Evolutionary conservation across 2,113 vertebrate species (phyloP).

Genomic region (Pongo pygmaeus): DNA sequence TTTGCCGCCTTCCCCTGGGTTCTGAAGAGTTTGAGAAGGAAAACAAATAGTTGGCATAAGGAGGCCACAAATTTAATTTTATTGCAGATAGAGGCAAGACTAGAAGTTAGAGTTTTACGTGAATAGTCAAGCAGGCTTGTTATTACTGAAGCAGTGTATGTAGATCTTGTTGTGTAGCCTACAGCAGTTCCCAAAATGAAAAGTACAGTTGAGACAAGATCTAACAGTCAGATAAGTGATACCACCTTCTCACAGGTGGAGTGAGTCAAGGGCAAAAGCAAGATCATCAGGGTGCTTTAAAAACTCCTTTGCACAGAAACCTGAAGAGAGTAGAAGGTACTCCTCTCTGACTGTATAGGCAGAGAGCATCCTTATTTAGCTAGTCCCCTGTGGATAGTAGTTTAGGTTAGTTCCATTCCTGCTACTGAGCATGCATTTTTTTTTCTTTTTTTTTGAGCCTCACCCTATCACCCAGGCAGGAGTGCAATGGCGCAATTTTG

Average conservation of each 20-base stretch:
- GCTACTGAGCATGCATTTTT: neutral
- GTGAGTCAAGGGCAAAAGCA: neutral
- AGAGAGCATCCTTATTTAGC: neutral
- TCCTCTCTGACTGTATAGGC: neutral
- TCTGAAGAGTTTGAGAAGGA: neutral
- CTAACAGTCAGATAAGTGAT: neutral
- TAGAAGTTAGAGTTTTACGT: neutral
- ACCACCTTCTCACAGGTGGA: neutral
- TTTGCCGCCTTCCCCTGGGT: neutral
- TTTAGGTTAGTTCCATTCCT: neutral
- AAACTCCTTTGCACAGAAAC: neutral
- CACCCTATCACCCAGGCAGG: too few relatives aligned
- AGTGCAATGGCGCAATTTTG: too few relatives aligned
- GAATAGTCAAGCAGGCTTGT: neutral
- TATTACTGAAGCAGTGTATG: neutral
- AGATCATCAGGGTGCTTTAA: neutral
- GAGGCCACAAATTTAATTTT: neutral
- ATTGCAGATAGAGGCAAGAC: neutral
- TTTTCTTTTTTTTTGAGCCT: too few relatives aligned
- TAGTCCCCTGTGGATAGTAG: neutral
- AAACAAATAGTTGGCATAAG: neutral
- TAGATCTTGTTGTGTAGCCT: neutral
- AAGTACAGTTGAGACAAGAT: neutral
- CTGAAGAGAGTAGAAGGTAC: neutral
- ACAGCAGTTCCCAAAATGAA: neutral